Conservation (phyloP, 2,888 invertebrate genomes). For the Lydus trimaculatus region DNA sequence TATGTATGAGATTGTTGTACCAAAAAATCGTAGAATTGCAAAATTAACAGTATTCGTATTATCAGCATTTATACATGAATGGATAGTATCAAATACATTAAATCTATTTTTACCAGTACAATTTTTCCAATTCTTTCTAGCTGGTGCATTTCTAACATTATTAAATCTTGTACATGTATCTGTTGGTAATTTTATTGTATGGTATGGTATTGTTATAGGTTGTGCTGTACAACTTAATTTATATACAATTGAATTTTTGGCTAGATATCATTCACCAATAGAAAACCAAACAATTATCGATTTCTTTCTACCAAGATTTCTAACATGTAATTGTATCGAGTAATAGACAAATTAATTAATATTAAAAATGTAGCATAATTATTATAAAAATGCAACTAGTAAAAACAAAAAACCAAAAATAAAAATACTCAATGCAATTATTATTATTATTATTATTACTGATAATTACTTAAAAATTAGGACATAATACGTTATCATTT, state of each 20-base stretch:
- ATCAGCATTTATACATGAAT: conserved; percentile 88
- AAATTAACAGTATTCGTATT: conserved; percentile 74
- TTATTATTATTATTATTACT: too few species aligned
- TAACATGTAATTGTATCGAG: conserved; percentile 57
- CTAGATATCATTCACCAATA: conserved; percentile 74
- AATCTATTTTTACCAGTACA: conserved; percentile 88
- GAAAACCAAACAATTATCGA: conserved; percentile 58
- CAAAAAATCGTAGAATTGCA: conserved; percentile 62
- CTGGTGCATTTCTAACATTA: conserved; percentile 68
- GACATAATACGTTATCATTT: conserved; percentile 56
- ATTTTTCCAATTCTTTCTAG: conserved; percentile 75
- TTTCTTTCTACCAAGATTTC: conserved; percentile 63
- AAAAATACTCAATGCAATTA: background rate
- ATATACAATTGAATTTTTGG: conserved; percentile 87
- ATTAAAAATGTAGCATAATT: too few species aligned
- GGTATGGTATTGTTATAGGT: conserved; percentile 80
- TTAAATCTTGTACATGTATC: conserved; percentile 59
- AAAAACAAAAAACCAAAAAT: too few species aligned
- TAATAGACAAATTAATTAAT: too few species aligned
- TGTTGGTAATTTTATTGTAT: conserved; percentile 79
- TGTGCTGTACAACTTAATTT: conserved; percentile 75
- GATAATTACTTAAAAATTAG: too few species aligned
- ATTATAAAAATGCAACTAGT: too few species aligned
- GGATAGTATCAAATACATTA: conserved; percentile 77
- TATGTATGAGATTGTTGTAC: conserved; percentile 58